These are phyloP conservation scores for Meteorus colon DNA, from an alignment of 2,888 invertebrate genomes.

Conservation along the genomic window DNA sequence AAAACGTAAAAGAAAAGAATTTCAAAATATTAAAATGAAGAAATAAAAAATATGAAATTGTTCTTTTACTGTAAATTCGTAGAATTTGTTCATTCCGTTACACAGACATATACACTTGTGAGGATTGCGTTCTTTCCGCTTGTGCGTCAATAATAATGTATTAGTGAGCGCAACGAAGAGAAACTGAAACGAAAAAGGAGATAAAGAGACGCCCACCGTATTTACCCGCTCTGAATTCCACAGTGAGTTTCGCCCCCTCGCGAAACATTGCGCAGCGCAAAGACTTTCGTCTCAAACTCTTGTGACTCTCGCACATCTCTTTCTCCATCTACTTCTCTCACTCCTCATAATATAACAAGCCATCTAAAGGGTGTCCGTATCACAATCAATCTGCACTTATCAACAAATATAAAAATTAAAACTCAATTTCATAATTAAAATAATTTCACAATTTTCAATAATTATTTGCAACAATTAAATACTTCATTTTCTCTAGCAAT, in stretches of 20 bases:
- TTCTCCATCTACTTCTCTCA: conserved; percentile 40
- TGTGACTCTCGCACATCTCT: conserved; percentile 56
- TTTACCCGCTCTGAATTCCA: conserved; percentile 68
- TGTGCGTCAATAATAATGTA: background rate
- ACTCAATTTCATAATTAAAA: background rate
- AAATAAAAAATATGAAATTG: background rate
- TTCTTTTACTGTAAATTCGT: background rate
- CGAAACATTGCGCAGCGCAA: conserved; percentile 64
- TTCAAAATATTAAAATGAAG: background rate
- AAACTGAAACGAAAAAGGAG: conserved; percentile 27
- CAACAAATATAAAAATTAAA: background rate
- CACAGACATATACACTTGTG: background rate
- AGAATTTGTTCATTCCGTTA: background rate
- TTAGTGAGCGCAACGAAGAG: background rate
- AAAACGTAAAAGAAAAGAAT: background rate
- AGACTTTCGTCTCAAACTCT: conserved; percentile 57
- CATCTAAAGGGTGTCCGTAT: conserved; percentile 34
- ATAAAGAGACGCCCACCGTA: conserved; percentile 60
- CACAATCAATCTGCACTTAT: background rate
- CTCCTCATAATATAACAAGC: conserved; percentile 50
- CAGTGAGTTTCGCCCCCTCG: conserved; percentile 64
- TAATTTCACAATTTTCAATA: background rate
- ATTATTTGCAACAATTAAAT: background rate
- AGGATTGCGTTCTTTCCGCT: background rate
- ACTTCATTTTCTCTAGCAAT: background rate